These are phyloP conservation scores for Frieseomelitta varia DNA, from an alignment of 1,140 invertebrate genomes.

Conservation along the genomic window DNA sequence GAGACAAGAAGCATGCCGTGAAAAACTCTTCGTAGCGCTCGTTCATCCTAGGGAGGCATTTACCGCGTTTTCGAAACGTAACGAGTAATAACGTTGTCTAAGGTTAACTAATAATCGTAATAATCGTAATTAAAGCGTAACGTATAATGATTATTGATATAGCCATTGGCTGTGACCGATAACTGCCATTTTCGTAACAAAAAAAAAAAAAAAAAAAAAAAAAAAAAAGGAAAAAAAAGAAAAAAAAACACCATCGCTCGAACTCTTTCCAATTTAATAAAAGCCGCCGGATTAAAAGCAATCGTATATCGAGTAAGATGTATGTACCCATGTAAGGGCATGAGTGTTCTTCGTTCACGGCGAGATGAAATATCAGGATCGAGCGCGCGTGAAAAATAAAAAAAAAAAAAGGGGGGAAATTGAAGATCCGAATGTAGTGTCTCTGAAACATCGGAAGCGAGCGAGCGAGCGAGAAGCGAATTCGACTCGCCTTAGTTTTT, in stretches of 20 bases:
- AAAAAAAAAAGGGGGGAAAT: no score
- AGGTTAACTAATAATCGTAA: constrained; percentile 61
- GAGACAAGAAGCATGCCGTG: constrained; percentile 1
- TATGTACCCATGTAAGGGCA: no score
- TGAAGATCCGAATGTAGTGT: background rate
- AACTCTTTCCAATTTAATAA: background rate
- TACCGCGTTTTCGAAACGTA: constrained; percentile 38
- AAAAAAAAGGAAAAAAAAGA: constrained; percentile 67
- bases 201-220: constrained; percentile 67
- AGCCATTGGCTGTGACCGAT: constrained; percentile 83
- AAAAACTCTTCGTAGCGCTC: constrained; percentile 8
- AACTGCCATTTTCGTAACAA: constrained; percentile 82
- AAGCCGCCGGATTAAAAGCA: background rate
- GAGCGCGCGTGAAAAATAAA: no score
- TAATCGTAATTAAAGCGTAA: constrained; percentile 59
- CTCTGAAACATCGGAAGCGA: constrained; percentile 7
- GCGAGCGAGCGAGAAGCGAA: background rate
- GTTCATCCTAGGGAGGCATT: constrained; percentile 36
- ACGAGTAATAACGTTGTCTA: constrained; percentile 44
- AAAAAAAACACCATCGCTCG: no score
- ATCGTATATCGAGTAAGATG: background rate
- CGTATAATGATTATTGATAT: constrained; percentile 79
- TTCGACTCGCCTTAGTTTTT: constrained; percentile 8
- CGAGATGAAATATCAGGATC: background rate
- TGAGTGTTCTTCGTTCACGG: no score